Conservation (phyloP, 2,888 invertebrate species). For the Scaeva pyrastri region DNA sequence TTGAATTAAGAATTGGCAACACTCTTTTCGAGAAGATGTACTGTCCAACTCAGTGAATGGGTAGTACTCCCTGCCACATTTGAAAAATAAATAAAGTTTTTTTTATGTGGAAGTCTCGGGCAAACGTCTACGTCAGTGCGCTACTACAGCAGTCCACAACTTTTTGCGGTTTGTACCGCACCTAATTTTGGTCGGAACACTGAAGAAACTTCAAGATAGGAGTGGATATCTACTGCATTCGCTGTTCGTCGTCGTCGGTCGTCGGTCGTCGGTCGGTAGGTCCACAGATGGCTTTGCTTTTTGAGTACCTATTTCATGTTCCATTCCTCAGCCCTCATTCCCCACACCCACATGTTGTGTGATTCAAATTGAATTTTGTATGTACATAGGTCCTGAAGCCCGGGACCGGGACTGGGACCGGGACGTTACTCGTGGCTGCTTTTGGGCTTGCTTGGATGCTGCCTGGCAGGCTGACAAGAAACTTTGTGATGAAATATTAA, state of each 20-base stretch:
- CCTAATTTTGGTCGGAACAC: constrained; percentile 65
- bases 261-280: not conserved
- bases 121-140: constrained; percentile 37
- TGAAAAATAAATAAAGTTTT: constrained; percentile 59
- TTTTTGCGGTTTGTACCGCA: constrained; percentile 63
- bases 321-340: not conserved
- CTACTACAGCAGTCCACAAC: constrained; percentile 56
- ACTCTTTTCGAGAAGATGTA: constrained; percentile 7
- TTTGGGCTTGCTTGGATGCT: constrained; percentile 3
- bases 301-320: constrained; percentile 6
- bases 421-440: constrained; percentile 50
- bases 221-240: constrained; percentile 64
- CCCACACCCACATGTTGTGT: constrained; percentile 60
- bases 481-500: constrained; percentile 75
- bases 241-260: constrained; percentile 29
- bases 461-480: constrained; percentile 73
- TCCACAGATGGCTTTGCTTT: constrained; percentile 46
- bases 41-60: constrained; percentile 42
- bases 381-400: constrained; percentile 37
- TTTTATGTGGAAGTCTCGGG: constrained; percentile 1
- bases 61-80: constrained; percentile 36
- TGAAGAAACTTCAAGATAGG: constrained; percentile 64
- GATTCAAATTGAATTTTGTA: constrained; percentile 74
- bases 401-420: too few species aligned
- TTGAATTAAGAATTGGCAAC: constrained; percentile 1